Evolutionary conservation across 2,888 invertebrate species (phyloP).

Genomic region (Drosophila pseudotakahashii): DNA sequence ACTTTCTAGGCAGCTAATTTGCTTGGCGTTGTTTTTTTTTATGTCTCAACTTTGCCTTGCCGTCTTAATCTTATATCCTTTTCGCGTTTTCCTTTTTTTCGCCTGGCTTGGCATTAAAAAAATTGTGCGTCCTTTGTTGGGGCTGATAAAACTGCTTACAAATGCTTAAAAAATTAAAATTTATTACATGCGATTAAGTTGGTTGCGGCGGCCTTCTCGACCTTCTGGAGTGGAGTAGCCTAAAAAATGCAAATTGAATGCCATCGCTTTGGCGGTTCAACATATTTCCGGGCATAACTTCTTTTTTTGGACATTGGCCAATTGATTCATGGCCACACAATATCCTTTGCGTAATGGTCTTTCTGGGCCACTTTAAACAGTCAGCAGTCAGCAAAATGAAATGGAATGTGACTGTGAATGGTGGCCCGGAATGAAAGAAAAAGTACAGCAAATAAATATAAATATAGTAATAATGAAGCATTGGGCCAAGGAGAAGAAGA

Average conservation of each 20-base stretch:
- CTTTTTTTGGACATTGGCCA: conserved; percentile 57
- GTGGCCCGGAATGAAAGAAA: conserved; percentile 32
- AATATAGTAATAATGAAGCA: conserved; percentile 77
- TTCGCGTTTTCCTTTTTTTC: conserved; percentile 45
- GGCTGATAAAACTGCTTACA: conserved; percentile 78
- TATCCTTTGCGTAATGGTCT: conserved; percentile 77
- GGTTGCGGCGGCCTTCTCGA: conserved; percentile 8
- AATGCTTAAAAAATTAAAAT: conserved; percentile 82
- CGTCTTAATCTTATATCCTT: conserved; percentile 78
- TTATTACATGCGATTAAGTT: conserved; percentile 80
- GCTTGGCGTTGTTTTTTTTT: conserved; percentile 71
- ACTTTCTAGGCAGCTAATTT: conserved; percentile 66
- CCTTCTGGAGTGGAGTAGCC: background rate
- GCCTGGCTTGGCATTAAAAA: conserved; percentile 74
- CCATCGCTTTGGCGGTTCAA: conserved; percentile 47
- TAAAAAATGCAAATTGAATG: conserved; percentile 65
- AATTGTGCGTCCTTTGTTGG: conserved; percentile 71
- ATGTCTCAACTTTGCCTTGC: conserved; percentile 65
- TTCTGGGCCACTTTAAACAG: conserved; percentile 70
- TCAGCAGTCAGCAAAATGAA: conserved; percentile 60
- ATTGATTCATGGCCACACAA: conserved; percentile 79
- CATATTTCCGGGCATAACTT: conserved; percentile 71
- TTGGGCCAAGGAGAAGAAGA: conserved; percentile 48
- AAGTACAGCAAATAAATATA: conserved; percentile 59
- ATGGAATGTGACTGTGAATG: conserved; percentile 40